Conservation (phyloP, 2,113 vertebrate genomes). For the Myodes glareolus region DNA sequence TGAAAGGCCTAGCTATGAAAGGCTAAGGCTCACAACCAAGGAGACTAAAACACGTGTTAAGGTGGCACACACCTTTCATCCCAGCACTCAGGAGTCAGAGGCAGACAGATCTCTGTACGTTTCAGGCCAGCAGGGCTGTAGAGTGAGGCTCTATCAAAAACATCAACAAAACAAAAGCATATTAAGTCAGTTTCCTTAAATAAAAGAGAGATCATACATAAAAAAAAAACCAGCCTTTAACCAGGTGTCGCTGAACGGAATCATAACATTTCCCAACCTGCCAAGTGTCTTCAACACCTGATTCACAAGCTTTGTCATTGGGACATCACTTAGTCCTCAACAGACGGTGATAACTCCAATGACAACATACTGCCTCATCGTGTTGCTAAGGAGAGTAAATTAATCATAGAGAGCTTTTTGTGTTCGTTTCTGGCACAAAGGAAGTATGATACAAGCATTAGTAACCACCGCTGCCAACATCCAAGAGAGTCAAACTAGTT, state of each 20-base stretch:
- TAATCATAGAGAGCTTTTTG: neutral
- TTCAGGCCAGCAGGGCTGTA: neutral
- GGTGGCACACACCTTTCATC: neutral
- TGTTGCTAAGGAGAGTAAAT: slow-evolving; percentile 22
- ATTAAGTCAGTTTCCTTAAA: neutral
- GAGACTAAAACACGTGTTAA: neutral
- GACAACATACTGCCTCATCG: neutral
- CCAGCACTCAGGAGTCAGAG: neutral
- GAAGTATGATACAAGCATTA: neutral
- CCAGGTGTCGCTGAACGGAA: neutral
- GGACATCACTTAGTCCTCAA: neutral
- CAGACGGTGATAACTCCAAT: neutral
- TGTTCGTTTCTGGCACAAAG: neutral
- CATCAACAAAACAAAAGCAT: neutral
- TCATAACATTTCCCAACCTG: neutral
- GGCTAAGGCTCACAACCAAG: neutral
- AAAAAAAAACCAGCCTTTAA: neutral
- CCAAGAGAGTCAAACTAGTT: neutral
- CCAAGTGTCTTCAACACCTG: slow-evolving; percentile 17
- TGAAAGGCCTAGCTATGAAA: neutral
- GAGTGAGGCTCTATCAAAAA: neutral
- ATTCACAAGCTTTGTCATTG: neutral
- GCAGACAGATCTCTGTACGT: neutral
- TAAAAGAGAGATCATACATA: neutral
- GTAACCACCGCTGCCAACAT: neutral